Percentiles rank a stretch among this genome's conserved stretches.
Conservation (phyloP, 2,113 vertebrate genomes). For the Gambusia holbrooki region DNA sequence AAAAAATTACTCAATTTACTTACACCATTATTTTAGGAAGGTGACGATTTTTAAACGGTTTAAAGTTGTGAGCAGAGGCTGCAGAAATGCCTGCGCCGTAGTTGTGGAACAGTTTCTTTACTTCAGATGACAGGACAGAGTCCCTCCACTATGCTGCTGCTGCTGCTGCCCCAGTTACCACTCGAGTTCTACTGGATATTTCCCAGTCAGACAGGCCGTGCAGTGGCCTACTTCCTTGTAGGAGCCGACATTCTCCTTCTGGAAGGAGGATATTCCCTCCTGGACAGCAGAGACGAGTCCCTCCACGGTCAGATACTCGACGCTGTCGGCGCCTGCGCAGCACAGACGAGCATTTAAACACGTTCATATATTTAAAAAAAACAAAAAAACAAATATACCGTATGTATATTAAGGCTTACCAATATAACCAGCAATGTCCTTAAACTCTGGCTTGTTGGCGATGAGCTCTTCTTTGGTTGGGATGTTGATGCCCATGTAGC, state of each 20-base stretch:
- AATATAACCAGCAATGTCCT: slow-evolving; percentile 90
- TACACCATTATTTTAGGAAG: no score
- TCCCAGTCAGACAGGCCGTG: slow-evolving; percentile 94
- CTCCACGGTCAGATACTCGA: slow-evolving; percentile 93
- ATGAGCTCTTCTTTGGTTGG: slow-evolving; percentile 99
- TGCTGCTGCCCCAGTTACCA: slow-evolving; percentile 79
- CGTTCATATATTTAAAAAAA: background rate
- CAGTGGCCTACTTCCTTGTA: slow-evolving; percentile 84
- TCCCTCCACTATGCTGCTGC: background rate
- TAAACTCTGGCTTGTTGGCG: slow-evolving; percentile 95
- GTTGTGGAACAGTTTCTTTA: background rate
- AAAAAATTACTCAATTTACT: background rate
- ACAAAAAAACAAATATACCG: no score
- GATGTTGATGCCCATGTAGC: slow-evolving; percentile 99
- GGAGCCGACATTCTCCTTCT: slow-evolving; percentile 71
- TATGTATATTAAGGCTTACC: slow-evolving; percentile 72
- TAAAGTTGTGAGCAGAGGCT: background rate
- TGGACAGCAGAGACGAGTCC: slow-evolving; percentile 93
- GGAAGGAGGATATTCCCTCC: slow-evolving; percentile 79
- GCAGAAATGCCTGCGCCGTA: background rate
- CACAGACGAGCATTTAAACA: background rate
- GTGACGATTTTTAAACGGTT: background rate
- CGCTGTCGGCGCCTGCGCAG: slow-evolving; percentile 90
- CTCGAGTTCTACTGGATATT: slow-evolving; percentile 93
- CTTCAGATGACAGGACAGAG: background rate